Conservation (phyloP, 2,888 invertebrate species). For the Zhuqinia jingwanae region DNA sequence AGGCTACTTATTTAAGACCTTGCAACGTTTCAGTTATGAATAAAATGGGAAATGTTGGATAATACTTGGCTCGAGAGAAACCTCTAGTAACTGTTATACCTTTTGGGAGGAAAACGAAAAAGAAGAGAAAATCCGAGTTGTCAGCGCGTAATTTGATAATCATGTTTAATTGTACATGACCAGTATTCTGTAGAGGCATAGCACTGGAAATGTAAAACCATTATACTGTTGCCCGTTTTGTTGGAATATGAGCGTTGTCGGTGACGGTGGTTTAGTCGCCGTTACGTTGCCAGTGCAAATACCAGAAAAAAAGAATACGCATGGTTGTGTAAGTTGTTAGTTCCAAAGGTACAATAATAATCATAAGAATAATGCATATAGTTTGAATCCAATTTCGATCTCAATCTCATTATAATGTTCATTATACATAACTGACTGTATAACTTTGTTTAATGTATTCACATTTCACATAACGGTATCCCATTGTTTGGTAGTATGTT, state of each 20-base stretch:
- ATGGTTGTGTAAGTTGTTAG: too few species aligned
- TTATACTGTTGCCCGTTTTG: background rate
- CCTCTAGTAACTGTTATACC: too few species aligned
- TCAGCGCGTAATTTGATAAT: conserved; percentile 23
- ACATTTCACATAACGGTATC: background rate
- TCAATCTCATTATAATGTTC: too few species aligned
- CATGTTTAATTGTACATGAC: conserved; percentile 30
- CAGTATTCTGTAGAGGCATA: conserved; percentile 6
- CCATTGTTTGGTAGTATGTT: background rate
- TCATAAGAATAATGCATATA: too few species aligned
- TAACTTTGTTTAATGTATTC: background rate
- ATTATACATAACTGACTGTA: too few species aligned
- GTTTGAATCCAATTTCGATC: too few species aligned
- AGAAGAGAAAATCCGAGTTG: conserved; percentile 1
- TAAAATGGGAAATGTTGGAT: too few species aligned
- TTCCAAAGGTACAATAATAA: too few species aligned
- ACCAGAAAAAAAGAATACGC: too few species aligned
- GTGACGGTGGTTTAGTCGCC: conserved; percentile 3
- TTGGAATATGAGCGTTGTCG: background rate
- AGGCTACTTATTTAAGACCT: too few species aligned
- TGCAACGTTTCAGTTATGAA: too few species aligned
- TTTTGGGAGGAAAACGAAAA: background rate
- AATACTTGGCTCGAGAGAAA: too few species aligned
- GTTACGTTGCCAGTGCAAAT: background rate
- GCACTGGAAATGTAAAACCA: conserved; percentile 3